Base-by-base conservation (phyloP, 2,888 invertebrate genomes). In the Gisinianus flammeolus region DNA sequence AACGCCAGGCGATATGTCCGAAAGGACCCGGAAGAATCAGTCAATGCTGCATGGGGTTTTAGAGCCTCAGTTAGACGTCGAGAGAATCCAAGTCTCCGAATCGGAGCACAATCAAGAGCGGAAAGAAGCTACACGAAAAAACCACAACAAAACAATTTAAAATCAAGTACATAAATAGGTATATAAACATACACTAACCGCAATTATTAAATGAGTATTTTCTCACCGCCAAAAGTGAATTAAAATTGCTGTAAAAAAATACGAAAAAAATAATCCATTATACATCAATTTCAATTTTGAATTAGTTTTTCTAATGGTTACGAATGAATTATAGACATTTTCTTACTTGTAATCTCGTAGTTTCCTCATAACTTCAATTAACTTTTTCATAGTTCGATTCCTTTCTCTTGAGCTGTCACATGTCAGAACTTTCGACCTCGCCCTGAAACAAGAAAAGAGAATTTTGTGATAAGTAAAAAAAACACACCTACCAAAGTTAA, bases 301-400 rank as follows among this genome's bases (percentile, higher is more conserved):
- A n/a, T n/a, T n/a, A n/a, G n/a, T n/a, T n/a, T n/a, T n/a, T n/a
- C n/a, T n/a, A n/a, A n/a, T n/a, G n/a, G n/a, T n/a, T n/a, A n/a
- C n/a, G n/a, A n/a, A n/a, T n/a, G n/a, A n/a, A n/a, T n/a, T n/a
- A n/a, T n/a, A n/a, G n/a, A n/a, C n/a, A n/a, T n/a, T n/a, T n/a
- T n/a, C n/a, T n/a, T n/a, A n/a, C n/a, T n/a, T 97, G 88, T 98
- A 93, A 88, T 97, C 97, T 80, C 98, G 91, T 82, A 99, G 89
- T 87, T 97, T 95, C 89, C 97, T 97, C 97, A 98, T 98, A 81
- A 99, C 96, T 88, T 98, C 98, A 79, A 99, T 94, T 88, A 98
- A 97, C 87, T 97, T 97, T 86, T 93, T 92, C 79, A 96, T 95
- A 87, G 95, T 96, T 86, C 93, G 94, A 88, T 99, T 98, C 44